These are phyloP conservation scores for Amorpha juglandis DNA, from an alignment of 2,888 invertebrate species.

Conservation along the genomic window DNA sequence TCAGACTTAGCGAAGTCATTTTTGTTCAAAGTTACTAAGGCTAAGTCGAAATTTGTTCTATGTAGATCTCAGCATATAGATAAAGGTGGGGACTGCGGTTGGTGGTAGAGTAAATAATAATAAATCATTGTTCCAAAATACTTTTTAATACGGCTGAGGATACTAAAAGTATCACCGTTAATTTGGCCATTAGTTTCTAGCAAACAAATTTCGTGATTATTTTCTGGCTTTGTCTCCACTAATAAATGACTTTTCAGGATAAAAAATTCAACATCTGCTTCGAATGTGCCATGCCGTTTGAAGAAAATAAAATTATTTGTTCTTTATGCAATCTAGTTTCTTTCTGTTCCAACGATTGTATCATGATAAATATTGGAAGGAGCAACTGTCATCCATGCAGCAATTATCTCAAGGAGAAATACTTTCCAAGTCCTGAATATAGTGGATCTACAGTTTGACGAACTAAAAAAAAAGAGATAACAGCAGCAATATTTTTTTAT, in stretches of 20 bases:
- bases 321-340: conserved; percentile 58
- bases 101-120: too few relatives aligned
- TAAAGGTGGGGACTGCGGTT: too few relatives aligned
- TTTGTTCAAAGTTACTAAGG: too few relatives aligned
- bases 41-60: too few relatives aligned
- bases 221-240: too few relatives aligned
- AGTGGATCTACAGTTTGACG: not conserved
- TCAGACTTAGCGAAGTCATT: too few relatives aligned
- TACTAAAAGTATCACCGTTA: too few relatives aligned
- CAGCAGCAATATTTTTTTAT: not conserved
- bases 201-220: too few relatives aligned
- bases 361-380: conserved; percentile 55
- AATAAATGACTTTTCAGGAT: conserved; percentile 44
- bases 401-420: conserved; percentile 53
- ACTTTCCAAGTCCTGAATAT: conserved; percentile 43
- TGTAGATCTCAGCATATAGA: too few relatives aligned
- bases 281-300: conserved; percentile 65
- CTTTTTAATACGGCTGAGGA: too few relatives aligned
- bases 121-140: too few relatives aligned
- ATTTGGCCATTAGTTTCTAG: too few relatives aligned
- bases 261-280: conserved; percentile 70
- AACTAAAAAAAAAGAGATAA: not conserved
- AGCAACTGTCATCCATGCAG: conserved; percentile 67
- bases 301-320: conserved; percentile 54
- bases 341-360: conserved; percentile 65